A percentile compares a stretch with the other conserved stretches of the same genome.
Evolutionary conservation across 2,888 invertebrate genomes (phyloP).

Genomic region (Panopea generosa): DNA sequence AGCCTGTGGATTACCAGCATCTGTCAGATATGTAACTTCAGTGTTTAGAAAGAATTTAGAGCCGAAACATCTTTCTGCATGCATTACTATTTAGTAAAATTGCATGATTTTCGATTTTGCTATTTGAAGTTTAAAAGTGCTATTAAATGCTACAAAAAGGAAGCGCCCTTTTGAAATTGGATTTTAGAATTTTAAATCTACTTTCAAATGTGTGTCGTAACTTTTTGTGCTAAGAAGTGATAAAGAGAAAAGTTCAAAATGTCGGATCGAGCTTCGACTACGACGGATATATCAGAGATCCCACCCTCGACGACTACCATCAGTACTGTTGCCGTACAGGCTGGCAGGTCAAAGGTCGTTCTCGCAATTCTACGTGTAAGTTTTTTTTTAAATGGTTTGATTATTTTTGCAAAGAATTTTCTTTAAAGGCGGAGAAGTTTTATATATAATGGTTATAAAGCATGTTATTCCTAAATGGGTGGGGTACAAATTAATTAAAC

Average conservation of each 20-base stretch:
- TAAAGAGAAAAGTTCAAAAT: conserved; percentile 54
- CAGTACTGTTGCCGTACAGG: conserved; percentile 95
- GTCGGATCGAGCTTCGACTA: conserved; percentile 75
- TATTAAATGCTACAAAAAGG: conserved; percentile 43
- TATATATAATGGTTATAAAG: too few relatives aligned
- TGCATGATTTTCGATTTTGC: conserved; percentile 50
- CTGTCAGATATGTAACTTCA: conserved; percentile 24
- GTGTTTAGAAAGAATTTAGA: conserved; percentile 76
- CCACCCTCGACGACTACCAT: conserved; percentile 89
- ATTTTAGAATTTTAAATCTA: conserved; percentile 18
- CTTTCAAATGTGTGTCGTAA: conserved; percentile 60
- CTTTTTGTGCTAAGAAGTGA: conserved; percentile 45
- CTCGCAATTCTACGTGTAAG: conserved; percentile 95
- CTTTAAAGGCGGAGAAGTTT: too few relatives aligned
- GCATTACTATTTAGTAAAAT: conserved; percentile 78
- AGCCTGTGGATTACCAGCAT: conserved; percentile 47
- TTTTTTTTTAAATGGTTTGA: conserved; percentile 34
- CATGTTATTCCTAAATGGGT: too few relatives aligned
- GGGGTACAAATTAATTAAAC: too few relatives aligned
- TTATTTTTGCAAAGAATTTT: background rate
- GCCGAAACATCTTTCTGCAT: conserved; percentile 81
- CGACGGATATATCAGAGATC: conserved; percentile 79
- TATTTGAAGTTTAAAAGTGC: conserved; percentile 10
- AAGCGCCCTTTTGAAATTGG: conserved; percentile 55
- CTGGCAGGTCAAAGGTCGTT: conserved; percentile 93